Conservation (phyloP, 2,888 invertebrate genomes). For the Sialis lutaria region DNA sequence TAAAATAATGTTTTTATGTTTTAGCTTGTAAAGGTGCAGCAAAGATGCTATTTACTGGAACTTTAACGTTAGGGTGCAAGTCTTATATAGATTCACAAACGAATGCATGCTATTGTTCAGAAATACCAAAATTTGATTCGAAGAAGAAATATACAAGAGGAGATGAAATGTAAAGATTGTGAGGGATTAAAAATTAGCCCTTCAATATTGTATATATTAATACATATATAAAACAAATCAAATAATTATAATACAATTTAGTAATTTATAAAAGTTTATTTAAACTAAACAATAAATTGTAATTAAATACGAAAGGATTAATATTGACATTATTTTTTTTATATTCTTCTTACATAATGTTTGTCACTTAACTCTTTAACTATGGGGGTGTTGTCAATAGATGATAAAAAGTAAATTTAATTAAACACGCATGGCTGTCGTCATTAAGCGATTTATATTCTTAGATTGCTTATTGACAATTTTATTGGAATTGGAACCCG, state of each 20-base stretch:
- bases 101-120: slow-evolving; percentile 62
- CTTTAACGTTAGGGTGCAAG: slow-evolving; percentile 71
- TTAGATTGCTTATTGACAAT: too few relatives aligned
- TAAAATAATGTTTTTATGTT: slow-evolving; percentile 4
- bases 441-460: too few relatives aligned
- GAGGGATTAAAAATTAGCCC: too few relatives aligned
- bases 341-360: too few relatives aligned
- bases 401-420: too few relatives aligned
- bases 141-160: slow-evolving; percentile 30
- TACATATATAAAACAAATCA: not conserved
- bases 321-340: too few relatives aligned
- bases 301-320: too few relatives aligned
- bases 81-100: slow-evolving; percentile 71
- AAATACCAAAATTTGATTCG: slow-evolving; percentile 22
- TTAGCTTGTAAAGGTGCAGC: slow-evolving; percentile 71
- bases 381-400: too few relatives aligned
- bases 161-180: slow-evolving; percentile 8
- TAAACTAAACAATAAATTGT: not conserved
- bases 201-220: too few relatives aligned
- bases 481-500: too few relatives aligned
- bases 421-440: too few relatives aligned
- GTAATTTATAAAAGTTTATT: not conserved
- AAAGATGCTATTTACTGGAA: slow-evolving; percentile 71
- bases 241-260: not conserved
- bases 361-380: too few relatives aligned